Percentiles rank a stretch among this genome's conserved stretches.
Conservation (phyloP, 2,797 vertebrate species). For the Apogon talboti region DNA sequence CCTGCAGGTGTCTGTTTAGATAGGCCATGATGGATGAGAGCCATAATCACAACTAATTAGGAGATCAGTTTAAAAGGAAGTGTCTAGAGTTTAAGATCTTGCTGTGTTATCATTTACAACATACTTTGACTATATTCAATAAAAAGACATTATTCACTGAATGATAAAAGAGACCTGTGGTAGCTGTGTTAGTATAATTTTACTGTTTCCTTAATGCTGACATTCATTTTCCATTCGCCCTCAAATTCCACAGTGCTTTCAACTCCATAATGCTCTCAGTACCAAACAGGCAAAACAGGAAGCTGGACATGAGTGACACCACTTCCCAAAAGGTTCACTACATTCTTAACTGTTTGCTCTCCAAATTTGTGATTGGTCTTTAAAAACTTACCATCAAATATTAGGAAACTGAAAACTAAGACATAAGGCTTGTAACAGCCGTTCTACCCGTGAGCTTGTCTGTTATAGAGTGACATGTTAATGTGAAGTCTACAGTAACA, state of each 20-base stretch:
- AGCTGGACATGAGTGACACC: constrained; percentile 67
- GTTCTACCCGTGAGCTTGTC: not conserved
- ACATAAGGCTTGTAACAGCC: not conserved
- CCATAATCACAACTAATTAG: constrained; percentile 26
- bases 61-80: constrained; percentile 15
- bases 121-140: not conserved
- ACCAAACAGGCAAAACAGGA: constrained; percentile 78
- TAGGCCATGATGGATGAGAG: constrained; percentile 30
- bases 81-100: not conserved
- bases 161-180: constrained; percentile 15
- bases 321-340: constrained; percentile 65
- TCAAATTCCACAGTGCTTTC: constrained; percentile 62
- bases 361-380: constrained; percentile 16
- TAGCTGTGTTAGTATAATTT: constrained; percentile 21
- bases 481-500: constrained; percentile 7
- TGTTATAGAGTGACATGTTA: not conserved
- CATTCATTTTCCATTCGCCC: constrained; percentile 50
- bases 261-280: constrained; percentile 79
- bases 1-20: constrained; percentile 74
- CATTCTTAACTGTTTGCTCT: constrained; percentile 65
- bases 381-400: constrained; percentile 1
- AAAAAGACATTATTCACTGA: constrained; percentile 1
- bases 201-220: constrained; percentile 23
- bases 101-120: not conserved
- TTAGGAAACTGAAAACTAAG: not conserved